Evolutionary conservation across 2,797 vertebrate genomes (phyloP), one percentile per base, ranked within the genome.

Genomic region (Gallinago solitaria): DNA sequence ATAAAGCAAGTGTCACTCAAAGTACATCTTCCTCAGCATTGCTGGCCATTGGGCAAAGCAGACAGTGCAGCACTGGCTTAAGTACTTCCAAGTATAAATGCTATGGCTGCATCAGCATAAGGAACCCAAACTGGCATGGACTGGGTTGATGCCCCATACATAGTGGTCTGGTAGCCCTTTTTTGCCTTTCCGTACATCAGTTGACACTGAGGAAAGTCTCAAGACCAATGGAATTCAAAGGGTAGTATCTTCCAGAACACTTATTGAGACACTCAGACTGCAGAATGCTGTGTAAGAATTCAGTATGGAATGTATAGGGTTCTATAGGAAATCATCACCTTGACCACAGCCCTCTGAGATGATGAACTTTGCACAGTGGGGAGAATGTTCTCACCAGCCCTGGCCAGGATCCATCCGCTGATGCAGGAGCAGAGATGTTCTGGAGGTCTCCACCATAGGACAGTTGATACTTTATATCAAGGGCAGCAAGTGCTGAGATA

Each of bases 261-360:
- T 39, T n/a, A 35, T 32, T 25, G 43, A 69, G 83, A 8, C 16
- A 65, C 5, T 65, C 65, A 43, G 41, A 27, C 68, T 45, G 14
- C 50, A 70, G 63, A 35, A 70, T 1, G 4, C 70, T 11, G 12
- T 20, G 0, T 47, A 30, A 63, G 33, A 65, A 77, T 20, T 64
- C n/a, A 12, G 37, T 17, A 19, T 13, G 30, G 33, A 33, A 64
- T 0, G 2, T 9, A 28, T 0, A 60, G 53, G 8, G 60, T 41
- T 43, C 45, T 28, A 11, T 2, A 92, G 53, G 27, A 83, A 59
- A 43, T 35, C 3, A 0, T 24, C 23, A 59, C 57, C 64, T 75
- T 32, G 9, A 19, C 15, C 25, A 9, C 18, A 7, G 25, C n/a
- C 35, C 76, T 32, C 28, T 15, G 30, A 59, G 51, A 63, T 1